Percentiles rank a stretch among this genome's conserved stretches.
phyloP scores from a whole-genome alignment of 2,113 vertebrate species.

The Smithornis capensis region DNA sequence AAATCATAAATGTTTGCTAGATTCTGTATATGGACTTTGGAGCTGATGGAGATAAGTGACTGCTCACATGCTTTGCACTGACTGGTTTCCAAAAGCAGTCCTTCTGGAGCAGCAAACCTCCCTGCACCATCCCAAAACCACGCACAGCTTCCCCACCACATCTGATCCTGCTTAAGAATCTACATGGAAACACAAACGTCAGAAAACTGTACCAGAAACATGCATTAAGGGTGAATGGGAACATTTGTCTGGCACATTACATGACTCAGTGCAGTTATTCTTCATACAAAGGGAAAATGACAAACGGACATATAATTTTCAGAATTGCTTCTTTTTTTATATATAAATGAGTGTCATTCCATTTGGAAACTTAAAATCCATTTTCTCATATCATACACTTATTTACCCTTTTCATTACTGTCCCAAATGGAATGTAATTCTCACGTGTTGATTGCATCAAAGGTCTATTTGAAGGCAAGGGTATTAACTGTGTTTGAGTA shows the following conservation, averaged over 20 bases:
- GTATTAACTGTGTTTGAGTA: background rate
- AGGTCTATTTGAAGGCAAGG: background rate
- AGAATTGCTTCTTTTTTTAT: background rate
- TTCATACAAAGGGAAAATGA: constrained; percentile 37
- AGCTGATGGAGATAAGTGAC: background rate
- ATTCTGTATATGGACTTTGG: background rate
- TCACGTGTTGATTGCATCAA: background rate
- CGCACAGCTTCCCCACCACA: background rate
- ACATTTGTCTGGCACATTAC: constrained; percentile 23
- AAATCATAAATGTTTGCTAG: background rate
- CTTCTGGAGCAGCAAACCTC: background rate
- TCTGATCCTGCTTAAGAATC: background rate
- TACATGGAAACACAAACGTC: constrained; percentile 21
- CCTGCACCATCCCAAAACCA: background rate
- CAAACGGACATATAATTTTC: constrained; percentile 2
- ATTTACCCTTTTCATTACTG: background rate
- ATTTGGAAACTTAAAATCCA: background rate
- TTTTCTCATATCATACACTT: background rate
- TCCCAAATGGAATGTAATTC: background rate
- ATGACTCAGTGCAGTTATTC: constrained; percentile 29
- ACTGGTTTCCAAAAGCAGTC: background rate
- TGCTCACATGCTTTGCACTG: background rate
- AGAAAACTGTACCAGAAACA: background rate
- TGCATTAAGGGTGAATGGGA: constrained; percentile 24
- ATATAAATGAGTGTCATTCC: background rate